These are phyloP conservation scores for Entomobrya proxima DNA, from an alignment of 2,888 invertebrate species.

Conservation along the genomic window DNA sequence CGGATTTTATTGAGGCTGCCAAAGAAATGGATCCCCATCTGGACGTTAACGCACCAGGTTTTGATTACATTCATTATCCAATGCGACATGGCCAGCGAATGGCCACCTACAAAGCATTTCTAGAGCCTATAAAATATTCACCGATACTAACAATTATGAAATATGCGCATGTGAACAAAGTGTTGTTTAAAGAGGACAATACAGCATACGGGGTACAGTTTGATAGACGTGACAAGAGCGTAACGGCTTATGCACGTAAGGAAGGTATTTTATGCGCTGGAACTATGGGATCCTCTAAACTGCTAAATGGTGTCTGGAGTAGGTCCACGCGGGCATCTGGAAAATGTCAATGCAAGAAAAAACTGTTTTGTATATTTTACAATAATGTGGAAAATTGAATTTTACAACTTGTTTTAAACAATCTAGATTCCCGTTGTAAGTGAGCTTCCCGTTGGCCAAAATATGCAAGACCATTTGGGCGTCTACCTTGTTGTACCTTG, in stretches of 20 bases:
- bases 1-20: neutral
- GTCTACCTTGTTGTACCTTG: too few relatives aligned
- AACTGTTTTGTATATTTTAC: too few relatives aligned
- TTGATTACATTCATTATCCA: neutral
- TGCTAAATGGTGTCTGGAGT: neutral
- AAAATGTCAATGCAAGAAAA: neutral
- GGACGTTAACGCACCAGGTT: slow-evolving; percentile 35
- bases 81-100: neutral
- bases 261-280: neutral
- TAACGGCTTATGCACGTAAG: neutral
- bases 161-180: slow-evolving; percentile 68
- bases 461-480: too few relatives aligned
- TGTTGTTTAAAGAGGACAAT: slow-evolving; percentile 5
- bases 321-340: neutral
- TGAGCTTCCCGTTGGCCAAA: too few relatives aligned
- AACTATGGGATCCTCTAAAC: neutral
- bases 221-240: too few relatives aligned
- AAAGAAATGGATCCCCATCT: neutral
- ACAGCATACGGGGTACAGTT: slow-evolving; percentile 28
- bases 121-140: neutral
- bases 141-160: neutral
- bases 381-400: too few relatives aligned
- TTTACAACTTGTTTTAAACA: too few relatives aligned
- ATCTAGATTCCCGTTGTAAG: too few relatives aligned
- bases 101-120: slow-evolving; percentile 26